Evolutionary conservation across 1,140 invertebrate genomes (phyloP).

Genomic region (Brachionus paranguensis): DNA sequence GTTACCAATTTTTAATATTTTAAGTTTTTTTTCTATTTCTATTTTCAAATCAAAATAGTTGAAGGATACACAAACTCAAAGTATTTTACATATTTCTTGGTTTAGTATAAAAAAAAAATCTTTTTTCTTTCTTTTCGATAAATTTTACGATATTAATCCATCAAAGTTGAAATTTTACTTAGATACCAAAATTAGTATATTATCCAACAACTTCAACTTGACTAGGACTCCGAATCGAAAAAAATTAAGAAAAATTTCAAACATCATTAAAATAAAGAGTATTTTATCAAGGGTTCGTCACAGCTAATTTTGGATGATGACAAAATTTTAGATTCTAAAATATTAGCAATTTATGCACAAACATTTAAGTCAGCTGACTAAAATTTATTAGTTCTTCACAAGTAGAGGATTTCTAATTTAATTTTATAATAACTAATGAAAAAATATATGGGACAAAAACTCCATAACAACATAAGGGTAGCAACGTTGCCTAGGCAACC

Average conservation of each 20-base stretch:
- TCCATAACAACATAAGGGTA: constrained; percentile 29
- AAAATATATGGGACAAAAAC: background rate
- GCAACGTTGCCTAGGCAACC: constrained; percentile 29
- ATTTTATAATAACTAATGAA: background rate
- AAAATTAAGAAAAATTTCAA: background rate
- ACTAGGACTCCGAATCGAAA: background rate
- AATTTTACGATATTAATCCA: background rate
- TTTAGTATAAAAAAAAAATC: background rate
- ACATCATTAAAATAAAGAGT: background rate
- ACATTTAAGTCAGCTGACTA: background rate
- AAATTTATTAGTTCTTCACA: background rate
- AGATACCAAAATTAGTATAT: background rate
- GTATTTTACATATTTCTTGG: constrained; percentile 27
- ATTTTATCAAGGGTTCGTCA: no score
- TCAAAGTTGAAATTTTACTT: background rate
- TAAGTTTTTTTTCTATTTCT: background rate
- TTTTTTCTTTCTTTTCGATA: background rate
- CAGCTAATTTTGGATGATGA: background rate
- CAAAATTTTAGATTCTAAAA: background rate
- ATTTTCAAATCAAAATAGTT: constrained; percentile 25
- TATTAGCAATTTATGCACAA: background rate
- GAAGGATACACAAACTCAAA: constrained; percentile 31
- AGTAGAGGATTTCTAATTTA: constrained; percentile 6
- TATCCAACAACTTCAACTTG: background rate
- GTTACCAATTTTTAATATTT: constrained; percentile 12